Base-by-base conservation (phyloP, 2,113 vertebrate species). In the Microcebus jonahi region DNA sequence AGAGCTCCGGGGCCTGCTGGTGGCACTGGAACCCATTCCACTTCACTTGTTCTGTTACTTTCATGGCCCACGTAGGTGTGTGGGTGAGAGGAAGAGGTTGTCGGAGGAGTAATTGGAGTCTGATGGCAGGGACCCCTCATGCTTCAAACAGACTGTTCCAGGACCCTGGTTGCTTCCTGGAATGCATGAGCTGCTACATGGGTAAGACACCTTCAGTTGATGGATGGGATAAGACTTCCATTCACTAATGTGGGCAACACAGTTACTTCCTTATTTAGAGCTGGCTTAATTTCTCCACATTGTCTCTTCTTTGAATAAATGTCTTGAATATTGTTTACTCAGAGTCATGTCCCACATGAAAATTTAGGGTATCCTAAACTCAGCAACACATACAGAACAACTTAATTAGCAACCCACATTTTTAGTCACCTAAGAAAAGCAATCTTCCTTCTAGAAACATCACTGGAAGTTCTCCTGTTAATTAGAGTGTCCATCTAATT, bases 351-450 rank as follows among this genome's bases (percentile, higher is more conserved):
- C 36, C 48, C 45, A 4, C 18, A 34, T 39, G 27, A 86, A 80
- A 80, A 55, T n/a, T 65, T 34, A 90, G 59, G 8, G 59, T 31
- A 48, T 68, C 67, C 48, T 21, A 86, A 92, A 53, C 45, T 73
- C 59, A 65, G 61, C 39, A 85, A 85, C 25, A 53, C 8, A 63
- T 8, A 61, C 8, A 82, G 23, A 67, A 88, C 31, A 61, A 48
- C 20, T 76, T 45, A 7, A 87, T 70, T 11, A 92, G 29, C 63
- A 55, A 70, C 18, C 2, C 14, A 59, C 50, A 39, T 90, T 65
- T 95, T 53, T 31, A 61, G 21, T 91, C 36, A 88, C 50, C 53
- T 90, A 77, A 68, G 48, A 82, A 90, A 94, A 91, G 14, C 68
- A 48, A 12, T 59, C 23, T 85, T 68, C 17, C 79, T 82, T 96